phyloP scores from a whole-genome alignment of 2,888 invertebrate genomes.

The Agrotis exclamationis region DNA sequence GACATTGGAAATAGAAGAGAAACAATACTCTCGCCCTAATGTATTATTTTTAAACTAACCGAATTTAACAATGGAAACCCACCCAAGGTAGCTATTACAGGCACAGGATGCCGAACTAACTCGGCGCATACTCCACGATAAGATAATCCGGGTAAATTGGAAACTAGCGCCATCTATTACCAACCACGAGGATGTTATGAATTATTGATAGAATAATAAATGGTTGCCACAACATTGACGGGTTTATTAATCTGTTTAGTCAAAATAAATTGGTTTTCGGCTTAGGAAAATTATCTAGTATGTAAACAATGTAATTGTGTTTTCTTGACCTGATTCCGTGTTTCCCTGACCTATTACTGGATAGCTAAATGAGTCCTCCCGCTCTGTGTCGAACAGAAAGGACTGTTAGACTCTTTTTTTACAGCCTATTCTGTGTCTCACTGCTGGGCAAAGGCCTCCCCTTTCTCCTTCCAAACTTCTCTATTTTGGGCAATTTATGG shows the following conservation, averaged over 20 bases:
- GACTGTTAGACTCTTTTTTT: no score
- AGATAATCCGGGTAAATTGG: constrained; percentile 80
- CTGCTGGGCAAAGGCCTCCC: no score
- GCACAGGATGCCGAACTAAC: constrained; percentile 70
- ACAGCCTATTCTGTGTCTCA: no score
- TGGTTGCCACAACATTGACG: constrained; percentile 6
- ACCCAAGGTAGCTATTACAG: constrained; percentile 68
- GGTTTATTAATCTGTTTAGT: constrained; percentile 15
- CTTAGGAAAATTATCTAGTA: background rate
- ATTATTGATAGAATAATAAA: constrained; percentile 56
- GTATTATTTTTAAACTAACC: background rate
- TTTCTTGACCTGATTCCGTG: constrained; percentile 2
- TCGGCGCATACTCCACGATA: constrained; percentile 70
- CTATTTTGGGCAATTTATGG: no score
- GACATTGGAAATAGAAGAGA: no score
- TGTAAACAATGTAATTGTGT: constrained; percentile 12
- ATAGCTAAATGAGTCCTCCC: no score
- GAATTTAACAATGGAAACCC: constrained; percentile 63
- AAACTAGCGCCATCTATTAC: constrained; percentile 72
- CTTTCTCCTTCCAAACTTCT: no score
- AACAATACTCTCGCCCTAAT: no score
- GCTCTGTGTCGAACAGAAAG: no score
- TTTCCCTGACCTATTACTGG: background rate
- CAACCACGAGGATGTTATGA: constrained; percentile 38
- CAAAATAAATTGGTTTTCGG: background rate